phyloP scores from a whole-genome alignment of 35 echinoderm and acorn worm genomes.

The Holothuria glaberrima region DNA sequence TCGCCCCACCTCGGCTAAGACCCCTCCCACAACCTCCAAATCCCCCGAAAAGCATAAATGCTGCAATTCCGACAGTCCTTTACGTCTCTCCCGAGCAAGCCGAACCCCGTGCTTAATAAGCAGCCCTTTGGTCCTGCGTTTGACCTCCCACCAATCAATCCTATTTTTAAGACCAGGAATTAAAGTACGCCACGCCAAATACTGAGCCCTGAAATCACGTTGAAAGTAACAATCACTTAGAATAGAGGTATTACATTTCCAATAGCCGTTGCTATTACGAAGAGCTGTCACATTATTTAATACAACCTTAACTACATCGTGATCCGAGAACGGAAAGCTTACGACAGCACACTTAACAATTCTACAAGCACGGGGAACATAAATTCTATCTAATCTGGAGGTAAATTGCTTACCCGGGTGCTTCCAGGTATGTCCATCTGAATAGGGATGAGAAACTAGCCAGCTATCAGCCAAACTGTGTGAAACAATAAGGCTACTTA shows the following conservation, averaged over 20 bases:
- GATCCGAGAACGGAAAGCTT: too few species aligned
- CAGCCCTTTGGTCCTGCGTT: neutral
- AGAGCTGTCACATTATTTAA: too few species aligned
- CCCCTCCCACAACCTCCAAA: neutral
- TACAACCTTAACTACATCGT: too few species aligned
- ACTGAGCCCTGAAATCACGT: neutral
- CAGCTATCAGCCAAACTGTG: neutral
- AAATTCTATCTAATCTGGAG: constrained; percentile 21
- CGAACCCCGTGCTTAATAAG: constrained; percentile 9
- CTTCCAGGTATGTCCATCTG: neutral
- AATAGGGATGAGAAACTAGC: too few species aligned
- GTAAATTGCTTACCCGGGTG: neutral
- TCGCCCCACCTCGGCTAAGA: neutral
- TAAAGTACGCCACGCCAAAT: neutral
- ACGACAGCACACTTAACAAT: neutral
- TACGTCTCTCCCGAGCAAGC: neutral
- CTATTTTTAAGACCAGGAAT: neutral
- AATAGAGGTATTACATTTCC: constrained; percentile 17
- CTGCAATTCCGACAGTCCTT: neutral
- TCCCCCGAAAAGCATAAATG: neutral
- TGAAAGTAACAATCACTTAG: neutral
- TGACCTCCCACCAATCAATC: constrained; percentile 9
- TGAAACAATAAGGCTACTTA: neutral
- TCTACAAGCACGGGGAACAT: neutral
- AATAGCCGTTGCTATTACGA: neutral